These are phyloP conservation scores for Eulemur coronatus DNA, from an alignment of 2,797 vertebrate genomes.

Conservation along the genomic window DNA sequence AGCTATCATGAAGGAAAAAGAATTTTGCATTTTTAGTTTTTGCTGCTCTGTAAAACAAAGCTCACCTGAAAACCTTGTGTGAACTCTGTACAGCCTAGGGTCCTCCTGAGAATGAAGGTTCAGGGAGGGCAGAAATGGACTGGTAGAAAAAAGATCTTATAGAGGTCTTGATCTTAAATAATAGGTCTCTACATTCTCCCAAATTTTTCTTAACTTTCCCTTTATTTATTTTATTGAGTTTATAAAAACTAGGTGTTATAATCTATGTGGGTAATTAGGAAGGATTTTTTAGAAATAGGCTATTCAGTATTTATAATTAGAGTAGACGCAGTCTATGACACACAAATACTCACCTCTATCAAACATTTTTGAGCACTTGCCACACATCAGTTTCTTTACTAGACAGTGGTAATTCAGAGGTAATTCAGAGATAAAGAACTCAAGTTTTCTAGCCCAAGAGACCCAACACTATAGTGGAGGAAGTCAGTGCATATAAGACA, in stretches of 20 bases:
- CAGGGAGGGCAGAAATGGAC: neutral
- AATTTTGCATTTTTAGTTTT: neutral
- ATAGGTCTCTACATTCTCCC: rapidly evolving
- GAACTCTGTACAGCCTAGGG: neutral
- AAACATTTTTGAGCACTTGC: neutral
- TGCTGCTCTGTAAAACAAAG: neutral
- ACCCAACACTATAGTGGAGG: neutral
- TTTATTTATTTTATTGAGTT: neutral
- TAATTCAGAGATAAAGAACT: neutral
- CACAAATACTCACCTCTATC: neutral
- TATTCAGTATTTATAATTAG: neutral
- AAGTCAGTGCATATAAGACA: neutral
- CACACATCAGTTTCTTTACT: neutral
- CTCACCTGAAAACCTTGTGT: neutral
- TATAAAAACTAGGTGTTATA: neutral
- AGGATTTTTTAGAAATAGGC: neutral
- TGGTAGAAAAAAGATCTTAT: neutral
- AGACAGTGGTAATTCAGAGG: neutral
- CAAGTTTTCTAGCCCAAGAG: neutral
- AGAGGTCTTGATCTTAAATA: neutral
- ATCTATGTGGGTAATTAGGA: neutral
- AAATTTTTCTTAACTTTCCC: neutral
- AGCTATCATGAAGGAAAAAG: neutral
- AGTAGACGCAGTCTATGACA: neutral
- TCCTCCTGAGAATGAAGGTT: neutral